Evolutionary conservation across 2,797 vertebrate species (phyloP).

Genomic region (Cephalopachus bancanus): DNA sequence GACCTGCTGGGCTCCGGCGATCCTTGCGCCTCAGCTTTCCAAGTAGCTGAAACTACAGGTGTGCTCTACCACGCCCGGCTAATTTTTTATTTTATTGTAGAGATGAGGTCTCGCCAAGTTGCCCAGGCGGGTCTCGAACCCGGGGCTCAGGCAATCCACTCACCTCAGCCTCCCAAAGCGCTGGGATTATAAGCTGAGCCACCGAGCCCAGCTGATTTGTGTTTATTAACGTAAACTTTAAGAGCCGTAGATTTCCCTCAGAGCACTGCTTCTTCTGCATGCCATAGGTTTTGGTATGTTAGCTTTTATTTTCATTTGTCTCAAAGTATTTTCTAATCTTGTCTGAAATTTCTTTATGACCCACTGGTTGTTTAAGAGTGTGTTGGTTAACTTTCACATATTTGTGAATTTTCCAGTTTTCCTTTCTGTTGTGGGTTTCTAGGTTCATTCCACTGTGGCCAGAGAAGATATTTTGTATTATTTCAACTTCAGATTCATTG

Average conservation of each 20-base stretch:
- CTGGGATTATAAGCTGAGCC: too few relatives aligned
- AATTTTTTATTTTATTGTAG: too few relatives aligned
- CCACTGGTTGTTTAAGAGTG: not conserved
- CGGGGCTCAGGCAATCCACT: too few relatives aligned
- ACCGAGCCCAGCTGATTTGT: too few relatives aligned
- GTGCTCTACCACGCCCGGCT: too few relatives aligned
- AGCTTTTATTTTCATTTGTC: not conserved
- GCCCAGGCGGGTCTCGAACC: too few relatives aligned
- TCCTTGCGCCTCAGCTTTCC: too few relatives aligned
- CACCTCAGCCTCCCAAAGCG: too few relatives aligned
- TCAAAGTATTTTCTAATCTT: not conserved
- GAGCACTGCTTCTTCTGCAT: not conserved
- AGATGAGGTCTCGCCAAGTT: too few relatives aligned
- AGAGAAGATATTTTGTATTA: not conserved
- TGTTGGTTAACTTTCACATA: not conserved
- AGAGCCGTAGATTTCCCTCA: not conserved
- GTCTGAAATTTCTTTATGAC: not conserved
- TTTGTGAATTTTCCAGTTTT: not conserved
- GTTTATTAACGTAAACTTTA: not conserved
- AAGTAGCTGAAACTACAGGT: too few relatives aligned
- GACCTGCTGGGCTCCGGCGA: too few relatives aligned
- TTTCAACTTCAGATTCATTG: not conserved
- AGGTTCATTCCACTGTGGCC: not conserved
- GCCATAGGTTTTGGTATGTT: not conserved
- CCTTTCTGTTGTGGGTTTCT: not conserved